Base-by-base conservation (phyloP, 1,140 invertebrate genomes). In the Gryllus bimaculatus region DNA sequence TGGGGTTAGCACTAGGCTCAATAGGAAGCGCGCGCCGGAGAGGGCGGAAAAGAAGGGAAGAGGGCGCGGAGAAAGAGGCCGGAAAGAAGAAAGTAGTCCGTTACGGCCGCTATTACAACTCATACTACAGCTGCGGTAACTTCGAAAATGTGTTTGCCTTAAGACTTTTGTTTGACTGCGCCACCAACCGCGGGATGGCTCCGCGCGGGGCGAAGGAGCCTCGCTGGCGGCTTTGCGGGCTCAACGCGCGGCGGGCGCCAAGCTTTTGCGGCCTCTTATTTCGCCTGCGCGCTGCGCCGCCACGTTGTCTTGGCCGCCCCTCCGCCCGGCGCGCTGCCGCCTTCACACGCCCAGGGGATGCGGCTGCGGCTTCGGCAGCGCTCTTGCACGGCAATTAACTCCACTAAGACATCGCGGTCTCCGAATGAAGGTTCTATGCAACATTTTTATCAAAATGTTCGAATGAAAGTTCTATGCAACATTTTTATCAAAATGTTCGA, bases 111-210 rank as follows among this genome's bases (percentile, higher is more conserved):
- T 66, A 66, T 66, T 66, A 66, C 54, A 66, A 66, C 54, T 66
- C 54, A 66, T 66, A 66, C 54, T 66, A 66, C 54, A 66, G 18
- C 54, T 66, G 54, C 18, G 54, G 54, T 66, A 66, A 66, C 54
- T 66, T 66, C 54, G 54, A 66, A 66, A 66, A 66, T 66, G 54
- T 66, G 54, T 66, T 66, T 66, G 1, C 54, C 54, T 66, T 66
- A 66, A 66, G 54, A 66, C 54, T 66, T 66, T 66, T 66, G 54
- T 66, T 66, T 66, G 54, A 66, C 54, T 66, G 54, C 54, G 54
- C 18, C 10, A 66, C 54, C 54, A 66, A 66, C 54, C 54, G 54
- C 54, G 54, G 54, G 54, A 66, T 66, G 54, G 18, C 54, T 66
- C 54, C 18, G 54, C 10, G 54, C 18, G 54, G 2, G 54, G 54